These are phyloP conservation scores for Pyrocoelia pectoralis DNA, from an alignment of 2,888 invertebrate species.

Conservation along the genomic window DNA sequence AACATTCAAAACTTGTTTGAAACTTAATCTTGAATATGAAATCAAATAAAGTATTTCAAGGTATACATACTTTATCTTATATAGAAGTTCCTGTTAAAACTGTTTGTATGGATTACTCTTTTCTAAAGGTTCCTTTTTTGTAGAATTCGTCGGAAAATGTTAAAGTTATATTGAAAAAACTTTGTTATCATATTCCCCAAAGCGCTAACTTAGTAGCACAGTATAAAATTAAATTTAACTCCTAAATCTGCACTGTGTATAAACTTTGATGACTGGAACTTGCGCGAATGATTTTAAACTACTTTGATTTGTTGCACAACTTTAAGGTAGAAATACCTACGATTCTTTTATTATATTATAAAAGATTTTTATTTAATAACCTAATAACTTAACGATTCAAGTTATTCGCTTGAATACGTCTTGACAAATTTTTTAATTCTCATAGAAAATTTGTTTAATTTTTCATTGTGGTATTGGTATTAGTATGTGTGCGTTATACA, in stretches of 20 bases:
- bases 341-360: too few relatives aligned
- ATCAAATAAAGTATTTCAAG: neutral
- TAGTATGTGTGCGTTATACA: too few relatives aligned
- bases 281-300: conserved; percentile 37
- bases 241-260: conserved; percentile 33
- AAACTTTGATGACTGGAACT: conserved; percentile 36
- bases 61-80: neutral
- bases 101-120: conserved; percentile 5
- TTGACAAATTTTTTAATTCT: too few relatives aligned
- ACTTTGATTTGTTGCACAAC: conserved; percentile 37
- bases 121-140: neutral
- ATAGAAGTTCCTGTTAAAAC: neutral
- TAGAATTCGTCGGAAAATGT: conserved; percentile 14
- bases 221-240: conserved; percentile 32
- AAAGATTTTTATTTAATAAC: too few relatives aligned
- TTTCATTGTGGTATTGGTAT: too few relatives aligned
- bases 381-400: too few relatives aligned
- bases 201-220: conserved; percentile 26
- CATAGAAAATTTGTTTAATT: too few relatives aligned
- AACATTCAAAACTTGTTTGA: neutral
- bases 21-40: neutral
- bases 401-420: too few relatives aligned
- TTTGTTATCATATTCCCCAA: conserved; percentile 29
- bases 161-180: conserved; percentile 36
- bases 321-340: too few relatives aligned